Evolutionary conservation across 2,113 vertebrate genomes (phyloP).

Genomic region (Sialia sialis): DNA sequence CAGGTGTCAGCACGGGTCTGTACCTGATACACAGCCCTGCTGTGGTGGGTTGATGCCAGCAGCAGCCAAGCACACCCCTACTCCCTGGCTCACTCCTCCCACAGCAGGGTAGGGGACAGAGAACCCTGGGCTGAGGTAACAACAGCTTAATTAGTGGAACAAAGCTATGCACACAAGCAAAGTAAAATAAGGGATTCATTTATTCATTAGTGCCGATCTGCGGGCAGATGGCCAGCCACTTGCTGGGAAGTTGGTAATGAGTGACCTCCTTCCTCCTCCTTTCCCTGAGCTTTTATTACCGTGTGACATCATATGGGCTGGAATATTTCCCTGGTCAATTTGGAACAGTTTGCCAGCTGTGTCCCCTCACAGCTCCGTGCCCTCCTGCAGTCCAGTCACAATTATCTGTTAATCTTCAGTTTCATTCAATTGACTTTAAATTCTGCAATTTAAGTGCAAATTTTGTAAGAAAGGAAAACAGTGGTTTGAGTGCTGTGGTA

Average conservation of each 20-base stretch:
- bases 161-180: not conserved
- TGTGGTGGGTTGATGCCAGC: not conserved
- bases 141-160: not conserved
- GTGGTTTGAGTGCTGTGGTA: not conserved
- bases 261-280: not conserved
- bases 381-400: not conserved
- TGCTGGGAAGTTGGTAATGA: not conserved
- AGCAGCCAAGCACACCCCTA: not conserved
- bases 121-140: not conserved
- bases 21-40: not conserved
- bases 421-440: not conserved
- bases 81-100: not conserved
- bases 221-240: not conserved
- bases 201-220: not conserved
- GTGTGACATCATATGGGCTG: not conserved
- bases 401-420: not conserved
- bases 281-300: not conserved
- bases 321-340: not conserved
- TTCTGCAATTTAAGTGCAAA: not conserved
- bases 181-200: not conserved
- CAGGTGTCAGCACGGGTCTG: not conserved
- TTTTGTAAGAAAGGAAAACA: not conserved
- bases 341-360: not conserved
- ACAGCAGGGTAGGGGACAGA: not conserved
- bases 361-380: not conserved